Evolutionary conservation across 1,140 invertebrate species (phyloP).

Genomic region (Drosophila gunungcola): DNA sequence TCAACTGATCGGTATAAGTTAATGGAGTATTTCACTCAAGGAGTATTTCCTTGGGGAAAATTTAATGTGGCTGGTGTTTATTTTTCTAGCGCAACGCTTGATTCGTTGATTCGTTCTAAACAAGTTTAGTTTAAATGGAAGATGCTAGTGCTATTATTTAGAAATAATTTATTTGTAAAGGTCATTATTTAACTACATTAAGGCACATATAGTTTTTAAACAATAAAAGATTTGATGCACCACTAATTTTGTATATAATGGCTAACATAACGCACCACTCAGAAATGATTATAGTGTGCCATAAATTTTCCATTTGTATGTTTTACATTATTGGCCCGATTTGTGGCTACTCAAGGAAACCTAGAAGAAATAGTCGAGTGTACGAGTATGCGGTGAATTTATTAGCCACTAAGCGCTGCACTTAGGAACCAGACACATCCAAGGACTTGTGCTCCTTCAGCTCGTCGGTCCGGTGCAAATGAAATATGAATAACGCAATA

Average conservation of each 20-base stretch:
- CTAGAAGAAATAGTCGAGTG: slow-evolving; percentile 1
- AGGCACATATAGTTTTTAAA: no score
- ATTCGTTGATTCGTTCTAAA: no score
- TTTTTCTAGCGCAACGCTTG: background rate
- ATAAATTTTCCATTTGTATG: slow-evolving; percentile 4
- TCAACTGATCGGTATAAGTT: background rate
- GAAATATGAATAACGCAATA: slow-evolving; percentile 75
- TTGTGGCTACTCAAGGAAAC: slow-evolving; percentile 14
- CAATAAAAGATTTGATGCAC: background rate
- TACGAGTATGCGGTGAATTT: slow-evolving; percentile 9
- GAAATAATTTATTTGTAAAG: no score
- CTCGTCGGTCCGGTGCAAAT: slow-evolving; percentile 35
- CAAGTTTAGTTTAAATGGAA: no score
- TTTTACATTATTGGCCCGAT: slow-evolving; percentile 4
- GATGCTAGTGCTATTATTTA: no score
- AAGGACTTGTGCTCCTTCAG: slow-evolving; percentile 7
- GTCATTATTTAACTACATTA: no score
- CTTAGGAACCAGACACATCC: background rate
- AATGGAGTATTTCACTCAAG: slow-evolving; percentile 11
- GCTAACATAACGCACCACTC: background rate
- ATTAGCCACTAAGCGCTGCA: slow-evolving; percentile 22
- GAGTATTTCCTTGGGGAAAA: background rate
- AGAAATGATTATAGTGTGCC: background rate
- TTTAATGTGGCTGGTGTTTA: no score
- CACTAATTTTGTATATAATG: background rate